Conservation (phyloP, 2,888 invertebrate genomes). For the Micoletzkya japonica region DNA sequence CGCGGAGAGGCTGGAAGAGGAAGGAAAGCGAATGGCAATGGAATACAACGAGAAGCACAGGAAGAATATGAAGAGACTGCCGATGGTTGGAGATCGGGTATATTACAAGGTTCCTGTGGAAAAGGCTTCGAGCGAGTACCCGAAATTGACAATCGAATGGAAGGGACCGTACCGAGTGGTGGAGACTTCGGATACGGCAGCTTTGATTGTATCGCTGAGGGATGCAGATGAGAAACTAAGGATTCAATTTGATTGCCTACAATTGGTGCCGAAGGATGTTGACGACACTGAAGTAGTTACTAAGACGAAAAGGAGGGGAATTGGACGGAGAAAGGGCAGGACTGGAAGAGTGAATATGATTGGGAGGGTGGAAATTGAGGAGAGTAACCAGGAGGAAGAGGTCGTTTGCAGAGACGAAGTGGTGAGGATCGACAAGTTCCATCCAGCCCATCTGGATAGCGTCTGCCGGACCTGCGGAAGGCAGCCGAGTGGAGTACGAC, state of each 20-base stretch:
- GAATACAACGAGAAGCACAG: background rate
- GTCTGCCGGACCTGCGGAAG: too few species aligned
- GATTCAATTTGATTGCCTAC: background rate
- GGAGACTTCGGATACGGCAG: background rate
- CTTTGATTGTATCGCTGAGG: background rate
- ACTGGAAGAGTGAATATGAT: too few species aligned
- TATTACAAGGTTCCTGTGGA: conserved; percentile 4
- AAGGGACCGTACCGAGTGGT: conserved; percentile 12
- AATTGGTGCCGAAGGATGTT: background rate
- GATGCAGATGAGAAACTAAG: background rate
- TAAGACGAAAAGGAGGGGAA: too few species aligned
- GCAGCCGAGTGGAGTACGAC: too few species aligned
- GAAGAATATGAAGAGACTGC: background rate
- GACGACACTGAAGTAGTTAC: too few species aligned
- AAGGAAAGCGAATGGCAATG: conserved; percentile 8
- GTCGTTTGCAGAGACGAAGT: too few species aligned
- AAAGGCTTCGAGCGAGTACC: background rate
- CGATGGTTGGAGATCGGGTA: background rate
- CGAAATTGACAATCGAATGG: conserved; percentile 4
- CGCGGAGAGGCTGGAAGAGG: background rate
- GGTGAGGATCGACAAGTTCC: too few species aligned
- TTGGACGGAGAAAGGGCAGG: too few species aligned
- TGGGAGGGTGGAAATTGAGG: too few species aligned
- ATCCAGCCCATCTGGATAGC: too few species aligned
- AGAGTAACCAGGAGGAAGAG: too few species aligned